A percentile compares a stretch with the other conserved stretches of the same genome.
phyloP scores from a whole-genome alignment of 2,888 invertebrate species.

The Tenodera sinensis region DNA sequence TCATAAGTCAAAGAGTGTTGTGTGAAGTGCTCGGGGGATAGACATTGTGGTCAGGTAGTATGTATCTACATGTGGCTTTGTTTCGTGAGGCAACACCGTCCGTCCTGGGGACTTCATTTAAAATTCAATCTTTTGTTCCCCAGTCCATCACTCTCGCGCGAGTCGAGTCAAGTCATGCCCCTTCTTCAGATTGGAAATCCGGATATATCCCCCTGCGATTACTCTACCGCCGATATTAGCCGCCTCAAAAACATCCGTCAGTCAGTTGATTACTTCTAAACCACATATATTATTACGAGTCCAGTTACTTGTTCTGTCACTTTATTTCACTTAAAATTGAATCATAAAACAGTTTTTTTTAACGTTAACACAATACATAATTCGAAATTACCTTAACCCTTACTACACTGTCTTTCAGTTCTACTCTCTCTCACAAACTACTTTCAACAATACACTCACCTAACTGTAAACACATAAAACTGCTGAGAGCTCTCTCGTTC shows the following conservation, averaged over 20 bases:
- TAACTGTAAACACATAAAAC: too few relatives aligned
- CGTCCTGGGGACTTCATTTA: not conserved
- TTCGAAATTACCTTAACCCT: too few relatives aligned
- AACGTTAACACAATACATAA: too few relatives aligned
- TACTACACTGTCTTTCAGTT: too few relatives aligned
- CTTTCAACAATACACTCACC: too few relatives aligned
- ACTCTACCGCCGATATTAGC: not conserved
- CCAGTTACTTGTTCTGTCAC: too few relatives aligned
- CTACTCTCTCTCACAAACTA: too few relatives aligned
- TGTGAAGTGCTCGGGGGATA: not conserved
- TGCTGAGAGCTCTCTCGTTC: too few relatives aligned
- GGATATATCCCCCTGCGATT: not conserved
- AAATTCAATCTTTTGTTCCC: slow-evolving; percentile 8
- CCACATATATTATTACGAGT: too few relatives aligned
- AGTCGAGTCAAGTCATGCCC: too few relatives aligned
- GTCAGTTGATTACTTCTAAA: not conserved
- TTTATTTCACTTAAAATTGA: too few relatives aligned
- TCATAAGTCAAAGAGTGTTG: not conserved
- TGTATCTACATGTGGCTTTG: not conserved
- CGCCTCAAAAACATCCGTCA: not conserved
- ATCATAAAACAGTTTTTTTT: too few relatives aligned
- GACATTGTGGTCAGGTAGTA: not conserved
- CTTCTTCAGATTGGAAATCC: not conserved
- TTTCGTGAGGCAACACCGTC: not conserved
- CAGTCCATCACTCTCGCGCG: not conserved